Percentiles rank a stretch among this genome's conserved stretches.
Conservation (phyloP, 2,113 vertebrate genomes). For the Ardeotis arabs region DNA sequence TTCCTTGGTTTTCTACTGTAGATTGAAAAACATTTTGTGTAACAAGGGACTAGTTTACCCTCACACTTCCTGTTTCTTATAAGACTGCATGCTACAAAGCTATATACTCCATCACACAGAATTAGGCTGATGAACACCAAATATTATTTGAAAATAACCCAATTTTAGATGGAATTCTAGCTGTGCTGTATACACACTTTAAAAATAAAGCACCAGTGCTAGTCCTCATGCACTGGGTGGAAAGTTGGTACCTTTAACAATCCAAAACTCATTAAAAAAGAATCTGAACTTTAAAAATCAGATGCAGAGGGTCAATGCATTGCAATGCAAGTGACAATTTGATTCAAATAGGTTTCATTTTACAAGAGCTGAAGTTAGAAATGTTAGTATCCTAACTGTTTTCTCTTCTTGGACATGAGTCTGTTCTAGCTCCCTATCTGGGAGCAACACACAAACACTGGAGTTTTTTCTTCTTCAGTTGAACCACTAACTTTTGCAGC, state of each 20-base stretch:
- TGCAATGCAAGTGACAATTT: constrained; percentile 47
- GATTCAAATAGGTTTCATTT: neutral
- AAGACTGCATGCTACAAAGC: neutral
- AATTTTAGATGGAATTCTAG: neutral
- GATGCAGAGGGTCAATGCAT: constrained; percentile 78
- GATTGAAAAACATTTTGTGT: neutral
- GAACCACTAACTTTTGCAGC: neutral
- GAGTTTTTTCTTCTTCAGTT: neutral
- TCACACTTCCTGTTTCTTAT: neutral
- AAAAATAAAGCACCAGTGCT: neutral
- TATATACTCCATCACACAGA: neutral
- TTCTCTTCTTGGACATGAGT: neutral
- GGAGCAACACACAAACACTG: neutral
- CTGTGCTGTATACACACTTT: neutral
- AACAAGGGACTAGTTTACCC: neutral
- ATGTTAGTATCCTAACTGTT: neutral
- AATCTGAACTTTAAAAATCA: constrained; percentile 59
- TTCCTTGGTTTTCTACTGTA: neutral
- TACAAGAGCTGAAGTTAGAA: constrained; percentile 37
- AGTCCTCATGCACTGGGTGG: neutral
- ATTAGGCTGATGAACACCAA: neutral
- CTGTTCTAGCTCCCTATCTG: neutral
- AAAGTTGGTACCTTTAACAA: neutral
- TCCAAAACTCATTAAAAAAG: neutral
- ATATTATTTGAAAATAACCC: neutral